These are phyloP conservation scores for Lepus timidus DNA, from an alignment of 2,113 vertebrate genomes.

Conservation along the genomic window DNA sequence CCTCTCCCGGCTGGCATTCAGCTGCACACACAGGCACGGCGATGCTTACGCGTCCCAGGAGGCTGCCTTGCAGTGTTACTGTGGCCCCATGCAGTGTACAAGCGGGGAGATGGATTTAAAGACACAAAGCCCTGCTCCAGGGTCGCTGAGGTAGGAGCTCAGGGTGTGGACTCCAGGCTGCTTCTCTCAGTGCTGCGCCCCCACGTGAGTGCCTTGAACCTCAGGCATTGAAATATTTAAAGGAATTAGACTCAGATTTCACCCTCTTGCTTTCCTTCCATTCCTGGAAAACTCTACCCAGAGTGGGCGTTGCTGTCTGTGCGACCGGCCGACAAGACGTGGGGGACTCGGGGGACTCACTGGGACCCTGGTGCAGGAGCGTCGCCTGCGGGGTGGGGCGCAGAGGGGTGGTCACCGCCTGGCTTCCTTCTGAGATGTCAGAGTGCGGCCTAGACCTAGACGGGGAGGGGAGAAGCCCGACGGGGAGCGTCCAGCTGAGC, in stretches of 20 bases:
- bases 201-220: rapidly evolving
- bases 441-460: too few relatives aligned
- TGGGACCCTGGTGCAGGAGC: rapidly evolving
- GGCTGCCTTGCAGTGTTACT: background rate
- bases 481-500: background rate
- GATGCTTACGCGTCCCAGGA: too few relatives aligned
- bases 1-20: too few relatives aligned
- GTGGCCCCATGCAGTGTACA: too few relatives aligned
- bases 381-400: rapidly evolving
- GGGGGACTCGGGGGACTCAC: rapidly evolving
- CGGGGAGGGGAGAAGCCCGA: background rate
- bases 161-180: rapidly evolving
- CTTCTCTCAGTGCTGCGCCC: rapidly evolving
- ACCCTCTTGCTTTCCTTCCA: background rate
- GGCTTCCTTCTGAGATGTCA: too few relatives aligned
- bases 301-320: rapidly evolving
- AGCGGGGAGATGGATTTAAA: too few relatives aligned
- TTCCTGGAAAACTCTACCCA: background rate
- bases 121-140: too few relatives aligned
- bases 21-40: too few relatives aligned
- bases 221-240: too few relatives aligned
- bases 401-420: too few relatives aligned
- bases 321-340: too few relatives aligned
- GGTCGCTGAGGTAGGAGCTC: too few relatives aligned
- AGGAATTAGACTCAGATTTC: background rate